These are phyloP conservation scores for Amphipoea oculea DNA, from an alignment of 2,888 invertebrate genomes.

Conservation along the genomic window DNA sequence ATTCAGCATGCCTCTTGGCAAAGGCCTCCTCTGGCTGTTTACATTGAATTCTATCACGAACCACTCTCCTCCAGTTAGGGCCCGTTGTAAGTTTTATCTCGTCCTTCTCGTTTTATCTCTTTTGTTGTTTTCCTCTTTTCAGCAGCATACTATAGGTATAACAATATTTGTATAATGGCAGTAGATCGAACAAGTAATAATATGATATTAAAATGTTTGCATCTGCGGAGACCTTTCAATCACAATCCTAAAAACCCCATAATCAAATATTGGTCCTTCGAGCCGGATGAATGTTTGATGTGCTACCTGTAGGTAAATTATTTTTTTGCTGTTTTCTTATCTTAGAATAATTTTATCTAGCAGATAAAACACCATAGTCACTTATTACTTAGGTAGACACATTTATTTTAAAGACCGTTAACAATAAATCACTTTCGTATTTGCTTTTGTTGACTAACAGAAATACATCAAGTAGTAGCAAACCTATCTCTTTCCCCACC, in stretches of 20 bases:
- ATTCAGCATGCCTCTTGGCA: no score
- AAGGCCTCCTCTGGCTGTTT: no score
- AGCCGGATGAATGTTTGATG: not conserved
- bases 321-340: not conserved
- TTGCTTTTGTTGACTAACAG: not conserved
- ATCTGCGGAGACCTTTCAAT: not conserved
- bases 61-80: no score
- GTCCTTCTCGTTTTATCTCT: no score
- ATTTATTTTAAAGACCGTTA: no score
- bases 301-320: not conserved
- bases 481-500: slow-evolving; percentile 32
- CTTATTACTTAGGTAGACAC: no score
- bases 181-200: not conserved
- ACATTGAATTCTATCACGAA: no score
- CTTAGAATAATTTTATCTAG: not conserved
- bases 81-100: no score
- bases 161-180: not conserved
- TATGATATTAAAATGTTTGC: no score
- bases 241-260: not conserved
- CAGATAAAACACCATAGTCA: not conserved
- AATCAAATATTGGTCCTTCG: not conserved
- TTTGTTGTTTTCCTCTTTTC: no score
- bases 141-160: not conserved
- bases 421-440: not conserved
- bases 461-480: not conserved